Evolutionary conservation across 2,888 invertebrate species (phyloP).

Genomic region (Sthenelais limicola): DNA sequence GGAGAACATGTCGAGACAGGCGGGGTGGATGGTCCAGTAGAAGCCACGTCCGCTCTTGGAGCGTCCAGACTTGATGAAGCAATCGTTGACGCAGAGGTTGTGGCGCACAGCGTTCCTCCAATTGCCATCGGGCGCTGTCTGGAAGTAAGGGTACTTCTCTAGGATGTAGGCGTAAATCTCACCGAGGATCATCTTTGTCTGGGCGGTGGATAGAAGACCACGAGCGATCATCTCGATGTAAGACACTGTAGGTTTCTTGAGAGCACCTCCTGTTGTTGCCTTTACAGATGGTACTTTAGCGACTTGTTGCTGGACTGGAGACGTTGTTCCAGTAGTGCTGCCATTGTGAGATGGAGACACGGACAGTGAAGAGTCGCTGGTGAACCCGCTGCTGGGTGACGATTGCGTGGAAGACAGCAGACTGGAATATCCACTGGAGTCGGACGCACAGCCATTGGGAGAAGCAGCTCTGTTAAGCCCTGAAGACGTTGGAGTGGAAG

Average conservation of each 20-base stretch:
- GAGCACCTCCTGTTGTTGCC: background rate
- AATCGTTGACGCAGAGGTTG: slow-evolving; percentile 37
- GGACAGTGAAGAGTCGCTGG: background rate
- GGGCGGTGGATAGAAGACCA: slow-evolving; percentile 3
- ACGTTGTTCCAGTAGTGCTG: background rate
- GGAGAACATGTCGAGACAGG: slow-evolving; percentile 22
- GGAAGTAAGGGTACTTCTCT: slow-evolving; percentile 27
- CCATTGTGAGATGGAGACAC: background rate
- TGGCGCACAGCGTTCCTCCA: slow-evolving; percentile 33
- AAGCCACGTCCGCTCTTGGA: slow-evolving; percentile 6
- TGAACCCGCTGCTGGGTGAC: background rate
- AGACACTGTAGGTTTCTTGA: slow-evolving; percentile 6
- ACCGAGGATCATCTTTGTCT: background rate
- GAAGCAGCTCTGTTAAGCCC: too few species aligned
- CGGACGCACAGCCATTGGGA: background rate
- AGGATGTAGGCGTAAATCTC: slow-evolving; percentile 31
- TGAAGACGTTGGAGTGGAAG: too few species aligned
- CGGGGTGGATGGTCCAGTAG: slow-evolving; percentile 29
- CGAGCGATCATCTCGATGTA: slow-evolving; percentile 28
- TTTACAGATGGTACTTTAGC: background rate
- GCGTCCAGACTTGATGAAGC: slow-evolving; percentile 21
- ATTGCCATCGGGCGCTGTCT: background rate
- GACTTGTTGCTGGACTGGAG: background rate
- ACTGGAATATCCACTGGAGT: slow-evolving; percentile 26
- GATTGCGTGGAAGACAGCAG: background rate